Base-by-base conservation (phyloP, 2,113 vertebrate species). In the Anolis sagrei region DNA sequence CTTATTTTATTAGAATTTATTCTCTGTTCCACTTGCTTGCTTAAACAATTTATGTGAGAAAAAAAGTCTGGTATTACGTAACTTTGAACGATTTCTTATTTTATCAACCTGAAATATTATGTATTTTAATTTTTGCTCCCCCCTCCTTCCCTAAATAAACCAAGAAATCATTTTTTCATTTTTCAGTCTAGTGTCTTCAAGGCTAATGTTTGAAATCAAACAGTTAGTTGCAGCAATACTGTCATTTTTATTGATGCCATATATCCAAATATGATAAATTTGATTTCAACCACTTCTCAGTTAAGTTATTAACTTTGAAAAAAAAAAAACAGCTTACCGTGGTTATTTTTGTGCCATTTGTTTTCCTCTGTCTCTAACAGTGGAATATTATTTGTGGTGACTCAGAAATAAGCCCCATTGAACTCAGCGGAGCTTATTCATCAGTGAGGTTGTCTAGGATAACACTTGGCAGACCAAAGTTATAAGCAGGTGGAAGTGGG, bases 1-100 rank as follows among this genome's bases (percentile, higher is more conserved):
- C 68, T n/a, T 39, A 27, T 62, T 79, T 79, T 51, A 51, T 76
- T 29, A 76, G 75, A 76, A n/a, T 76, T 21, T 34, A 79, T 79
- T 62, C 23, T 62, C 25, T 5, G 34, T 8, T 36, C 36, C 34
- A 73, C 36, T 13, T 32, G 68, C n/a, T 69, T 16, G 68, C n/a
- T 69, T 69, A 34, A 27, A 25, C 77, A 79, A 13, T 62, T 79
- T 79, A 23, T 62, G 5, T 39, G 54, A 79, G n/a, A 23, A 7
- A 44, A 44, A 61, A 61, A 61, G 51, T 78, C 23, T 62, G 25
- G 18, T 44, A 44, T 64, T 39, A 11, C 27, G 34, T 79, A n/a
- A 29, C 62, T 64, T 64, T 44, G 64, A 79, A 79, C 27, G 5
- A 66, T 14, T 14, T 69, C 27, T 81, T 54, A 36, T 23, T 54